Evolutionary conservation across 1,140 invertebrate genomes (phyloP).

Genomic region (Amphibalanus amphitrite): DNA sequence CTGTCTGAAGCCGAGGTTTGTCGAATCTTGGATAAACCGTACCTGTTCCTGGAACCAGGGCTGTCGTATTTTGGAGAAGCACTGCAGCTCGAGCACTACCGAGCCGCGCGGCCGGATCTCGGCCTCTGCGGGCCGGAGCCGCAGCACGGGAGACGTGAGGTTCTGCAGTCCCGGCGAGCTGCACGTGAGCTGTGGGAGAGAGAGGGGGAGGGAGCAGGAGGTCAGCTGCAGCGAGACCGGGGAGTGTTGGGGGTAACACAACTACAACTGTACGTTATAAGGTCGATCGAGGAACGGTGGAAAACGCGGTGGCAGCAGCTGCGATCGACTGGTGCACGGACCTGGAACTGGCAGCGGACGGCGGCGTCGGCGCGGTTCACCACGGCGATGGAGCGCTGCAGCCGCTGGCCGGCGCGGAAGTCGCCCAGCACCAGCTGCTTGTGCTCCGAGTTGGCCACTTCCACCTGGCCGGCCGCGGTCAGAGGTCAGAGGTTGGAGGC

Average conservation of each 20-base stretch:
- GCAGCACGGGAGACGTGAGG: neutral
- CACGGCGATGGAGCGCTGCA: neutral
- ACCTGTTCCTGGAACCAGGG: neutral
- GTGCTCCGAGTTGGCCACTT: neutral
- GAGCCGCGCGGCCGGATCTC: neutral
- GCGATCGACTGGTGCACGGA: too few relatives aligned
- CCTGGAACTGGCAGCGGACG: neutral
- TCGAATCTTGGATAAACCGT: too few relatives aligned
- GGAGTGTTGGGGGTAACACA: too few relatives aligned
- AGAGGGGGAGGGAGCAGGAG: too few relatives aligned
- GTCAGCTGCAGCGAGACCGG: too few relatives aligned
- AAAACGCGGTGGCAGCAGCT: too few relatives aligned
- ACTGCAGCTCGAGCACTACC: neutral
- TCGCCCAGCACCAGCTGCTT: neutral
- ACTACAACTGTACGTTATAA: too few relatives aligned
- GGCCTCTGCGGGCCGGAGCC: neutral
- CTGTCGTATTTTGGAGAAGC: neutral
- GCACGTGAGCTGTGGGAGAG: too few relatives aligned
- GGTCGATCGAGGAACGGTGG: too few relatives aligned
- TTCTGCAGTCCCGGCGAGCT: neutral
- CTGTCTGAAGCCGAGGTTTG: too few relatives aligned
- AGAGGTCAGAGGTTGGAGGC: too few relatives aligned
- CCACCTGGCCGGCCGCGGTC: neutral
- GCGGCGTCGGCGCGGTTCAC: neutral
- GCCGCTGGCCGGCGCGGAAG: neutral